Evolutionary conservation across 2,888 invertebrate genomes (phyloP), one percentile per base, ranked within the genome.

Genomic region (Temnothorax ravouxi): DNA sequence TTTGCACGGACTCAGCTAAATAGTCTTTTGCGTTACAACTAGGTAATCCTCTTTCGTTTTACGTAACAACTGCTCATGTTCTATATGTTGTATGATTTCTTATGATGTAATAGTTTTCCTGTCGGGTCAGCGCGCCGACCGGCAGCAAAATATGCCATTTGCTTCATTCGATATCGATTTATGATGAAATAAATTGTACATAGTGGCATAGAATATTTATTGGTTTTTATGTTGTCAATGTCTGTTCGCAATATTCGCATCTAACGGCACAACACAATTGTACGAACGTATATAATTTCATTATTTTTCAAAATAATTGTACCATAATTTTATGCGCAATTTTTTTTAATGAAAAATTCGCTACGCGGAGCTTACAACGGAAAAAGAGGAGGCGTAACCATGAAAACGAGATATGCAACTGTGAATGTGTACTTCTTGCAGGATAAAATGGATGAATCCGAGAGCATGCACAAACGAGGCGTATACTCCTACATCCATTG

Each of bases 401-500:
- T 6, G 34, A 34, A 34, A 34, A 34, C 5, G 6, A 34, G 8
- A 41, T 9, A 41, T 41, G 41, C 41, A 41, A 34, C 34, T 34
- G 5, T 34, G 34, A 41, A 41, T 41, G 9, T 41, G 2, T n/a
- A n/a, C n/a, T n/a, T n/a, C 41, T 89, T 88, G 3, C 83, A 95
- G 95, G 85, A 95, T 97, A 80, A 96, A 97, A 95, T 98, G 98
- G 98, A 98, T 97, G 96, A 98, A 98, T 95, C 96, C 96, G 91
- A 96, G 96, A 93, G 97, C 98, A 71, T 95, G 96, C 83, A 96
- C 97, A 50, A 97, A 97, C 93, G 96, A 96, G 95, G 98, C 98
- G 1, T 99, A 99, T 95, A 96, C 96, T 90, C 99, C 99, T 64
- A 98, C 99, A 15, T 95, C 97, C 95, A 96, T 98, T 89, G 99